Evolutionary conservation across 2,113 vertebrate species (phyloP).

Genomic region (Fregata magnificens): DNA sequence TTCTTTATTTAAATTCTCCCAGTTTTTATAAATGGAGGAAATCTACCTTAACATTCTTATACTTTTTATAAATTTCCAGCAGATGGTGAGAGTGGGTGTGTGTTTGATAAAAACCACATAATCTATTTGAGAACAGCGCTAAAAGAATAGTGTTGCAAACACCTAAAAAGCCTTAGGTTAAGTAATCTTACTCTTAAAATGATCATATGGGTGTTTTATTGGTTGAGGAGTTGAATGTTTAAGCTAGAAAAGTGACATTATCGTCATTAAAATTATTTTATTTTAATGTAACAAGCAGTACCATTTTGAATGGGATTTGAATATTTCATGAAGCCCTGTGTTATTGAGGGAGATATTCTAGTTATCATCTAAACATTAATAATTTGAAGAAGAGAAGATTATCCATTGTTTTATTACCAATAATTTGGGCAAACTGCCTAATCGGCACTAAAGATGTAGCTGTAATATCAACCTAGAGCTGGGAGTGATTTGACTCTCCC

Average conservation of each 20-base stretch:
- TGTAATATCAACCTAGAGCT: not conserved
- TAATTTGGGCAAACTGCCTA: not conserved
- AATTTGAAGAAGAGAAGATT: not conserved
- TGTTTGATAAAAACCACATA: constrained; percentile 56
- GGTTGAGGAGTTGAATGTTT: constrained; percentile 23
- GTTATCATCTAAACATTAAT: not conserved
- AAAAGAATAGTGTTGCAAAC: constrained; percentile 49
- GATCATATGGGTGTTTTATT: constrained; percentile 23
- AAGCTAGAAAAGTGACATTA: constrained; percentile 29
- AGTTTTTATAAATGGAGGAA: constrained; percentile 21
- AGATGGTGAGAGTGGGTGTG: constrained; percentile 61
- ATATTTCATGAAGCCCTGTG: constrained; percentile 2
- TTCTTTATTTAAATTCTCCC: constrained; percentile 10
- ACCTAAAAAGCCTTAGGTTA: constrained; percentile 59
- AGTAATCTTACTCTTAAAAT: constrained; percentile 45
- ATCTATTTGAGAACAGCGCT: constrained; percentile 49
- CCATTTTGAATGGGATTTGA: constrained; percentile 25
- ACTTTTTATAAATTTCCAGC: constrained; percentile 60
- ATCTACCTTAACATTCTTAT: constrained; percentile 46
- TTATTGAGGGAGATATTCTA: not conserved
- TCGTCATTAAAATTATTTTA: constrained; percentile 37
- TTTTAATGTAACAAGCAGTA: not conserved
- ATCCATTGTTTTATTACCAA: not conserved
- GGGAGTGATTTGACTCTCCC: not conserved
- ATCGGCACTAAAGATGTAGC: not conserved